These are phyloP conservation scores for Eubucco bourcierii DNA, from an alignment of 2,113 vertebrate species.

Conservation along the genomic window DNA sequence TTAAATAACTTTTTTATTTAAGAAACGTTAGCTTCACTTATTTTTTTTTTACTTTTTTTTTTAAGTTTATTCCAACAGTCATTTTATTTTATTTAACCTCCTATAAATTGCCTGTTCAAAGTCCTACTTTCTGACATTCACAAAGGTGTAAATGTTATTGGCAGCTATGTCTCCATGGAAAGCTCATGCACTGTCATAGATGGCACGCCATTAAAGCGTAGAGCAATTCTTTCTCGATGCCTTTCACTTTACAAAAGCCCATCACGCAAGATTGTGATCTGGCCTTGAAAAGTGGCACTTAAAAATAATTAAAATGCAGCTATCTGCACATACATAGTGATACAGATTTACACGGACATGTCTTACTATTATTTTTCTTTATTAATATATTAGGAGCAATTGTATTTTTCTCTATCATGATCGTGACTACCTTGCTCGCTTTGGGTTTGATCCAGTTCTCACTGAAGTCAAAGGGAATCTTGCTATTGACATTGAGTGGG, in stretches of 20 bases:
- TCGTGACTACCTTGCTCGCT: slow-evolving; percentile 76
- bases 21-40: slow-evolving; percentile 69
- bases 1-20: slow-evolving; percentile 69
- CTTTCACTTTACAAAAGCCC: slow-evolving; percentile 6
- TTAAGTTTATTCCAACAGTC: slow-evolving; percentile 4
- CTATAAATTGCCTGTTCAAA: slow-evolving; percentile 60
- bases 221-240: neutral
- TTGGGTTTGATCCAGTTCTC: slow-evolving; percentile 58
- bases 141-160: slow-evolving; percentile 57
- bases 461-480: slow-evolving; percentile 52
- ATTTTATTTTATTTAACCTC: slow-evolving; percentile 41
- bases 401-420: slow-evolving; percentile 73
- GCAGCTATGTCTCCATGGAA: slow-evolving; percentile 27
- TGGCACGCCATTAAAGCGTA: slow-evolving; percentile 13
- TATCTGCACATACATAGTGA: slow-evolving; percentile 50
- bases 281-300: slow-evolving; percentile 18
- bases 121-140: slow-evolving; percentile 48
- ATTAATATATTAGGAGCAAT: slow-evolving; percentile 30
- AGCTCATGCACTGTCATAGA: slow-evolving; percentile 19
- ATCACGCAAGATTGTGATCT: neutral
- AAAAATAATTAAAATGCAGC: slow-evolving; percentile 40
- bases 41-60: neutral
- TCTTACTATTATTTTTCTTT: slow-evolving; percentile 45
- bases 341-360: slow-evolving; percentile 33
- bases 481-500: slow-evolving; percentile 48